A percentile compares a stretch with the other conserved stretches of the same genome.
Conservation (phyloP, 2,888 invertebrate species). For the Tillus elongatus region DNA sequence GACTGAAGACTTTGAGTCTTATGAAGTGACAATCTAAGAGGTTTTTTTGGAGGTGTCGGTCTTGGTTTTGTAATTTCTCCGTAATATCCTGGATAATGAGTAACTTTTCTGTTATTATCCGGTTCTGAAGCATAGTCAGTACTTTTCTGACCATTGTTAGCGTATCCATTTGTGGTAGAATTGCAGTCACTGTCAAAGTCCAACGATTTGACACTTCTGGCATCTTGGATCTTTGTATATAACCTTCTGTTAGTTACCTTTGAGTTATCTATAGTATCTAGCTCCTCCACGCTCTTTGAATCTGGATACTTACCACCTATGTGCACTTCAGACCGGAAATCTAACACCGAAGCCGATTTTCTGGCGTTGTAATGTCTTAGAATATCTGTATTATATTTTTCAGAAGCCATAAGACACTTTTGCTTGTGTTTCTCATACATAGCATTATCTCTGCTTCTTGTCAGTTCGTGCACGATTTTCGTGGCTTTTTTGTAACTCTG, state of each 20-base stretch:
- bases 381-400: conserved; percentile 38
- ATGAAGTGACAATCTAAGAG: conserved; percentile 70
- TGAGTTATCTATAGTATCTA: conserved; percentile 40
- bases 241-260: conserved; percentile 28
- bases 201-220: conserved; percentile 60
- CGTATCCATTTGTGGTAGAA: conserved; percentile 19
- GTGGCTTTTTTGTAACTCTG: conserved; percentile 40
- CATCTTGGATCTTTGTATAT: conserved; percentile 39
- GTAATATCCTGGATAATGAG: conserved; percentile 29
- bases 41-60: conserved; percentile 79
- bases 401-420: conserved; percentile 38
- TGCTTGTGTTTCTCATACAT: conserved; percentile 38
- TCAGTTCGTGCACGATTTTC: conserved; percentile 39
- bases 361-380: conserved; percentile 43
- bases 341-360: conserved; percentile 50
- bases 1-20: conserved; percentile 76
- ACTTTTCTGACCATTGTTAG: conserved; percentile 23
- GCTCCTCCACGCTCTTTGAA: conserved; percentile 34
- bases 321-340: conserved; percentile 45
- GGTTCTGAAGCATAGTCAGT: conserved; percentile 54
- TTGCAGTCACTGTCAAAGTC: conserved; percentile 67
- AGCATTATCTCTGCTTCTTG: conserved; percentile 28
- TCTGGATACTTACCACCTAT: conserved; percentile 35
- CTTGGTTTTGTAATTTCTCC: conserved; percentile 46
- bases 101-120: conserved; percentile 44